Evolutionary conservation across 2,797 vertebrate species (phyloP), one percentile per base, ranked within the genome.

Genomic region (Hyperoplus lanceolatus): DNA sequence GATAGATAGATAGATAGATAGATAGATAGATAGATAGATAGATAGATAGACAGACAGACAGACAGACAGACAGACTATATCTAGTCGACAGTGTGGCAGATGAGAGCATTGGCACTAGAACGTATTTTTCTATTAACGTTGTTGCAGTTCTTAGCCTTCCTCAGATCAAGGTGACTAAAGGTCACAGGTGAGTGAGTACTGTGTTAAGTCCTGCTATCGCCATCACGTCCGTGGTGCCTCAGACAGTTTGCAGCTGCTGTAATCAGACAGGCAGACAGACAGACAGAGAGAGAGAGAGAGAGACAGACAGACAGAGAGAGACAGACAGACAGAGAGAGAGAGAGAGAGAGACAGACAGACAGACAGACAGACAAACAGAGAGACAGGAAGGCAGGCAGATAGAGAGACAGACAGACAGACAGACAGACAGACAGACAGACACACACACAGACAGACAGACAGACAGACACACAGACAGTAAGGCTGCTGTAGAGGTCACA

Each of bases 401-500:
- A 2, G 29, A 29, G 29, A 29, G 29, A 29, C 29, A 29, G 29
- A 29, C 29, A 3, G 29, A 29, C 29, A 29, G 29, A 3, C 3
- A 29, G 29, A 29, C 2, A 29, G 29, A 3, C 2, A 29, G 29
- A 3, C 2, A 29, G 29, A 3, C 29, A 29, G 29, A 2, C 2
- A 29, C 0, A 29, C 0, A 29, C 3, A 29, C 1, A 29, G 29
- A 29, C 2, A 29, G 29, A 29, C 29, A 29, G 29, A 29, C 29
- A 29, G 3, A 29, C 29, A 29, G 29, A 29, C 29, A 29, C 29
- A 29, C 29, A 29, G 29, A 29, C 81, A 66, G 63, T 65, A 65
- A 70, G 65, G 75, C 70, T 81, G 48, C 58, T 39, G 75, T 75
- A 36, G 80, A 89, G 85, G 82, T 87, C 83, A 84, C 54, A 82